Evolutionary conservation across 2,797 vertebrate genomes (phyloP).

Genomic region (Halcyon smyrnensis): DNA sequence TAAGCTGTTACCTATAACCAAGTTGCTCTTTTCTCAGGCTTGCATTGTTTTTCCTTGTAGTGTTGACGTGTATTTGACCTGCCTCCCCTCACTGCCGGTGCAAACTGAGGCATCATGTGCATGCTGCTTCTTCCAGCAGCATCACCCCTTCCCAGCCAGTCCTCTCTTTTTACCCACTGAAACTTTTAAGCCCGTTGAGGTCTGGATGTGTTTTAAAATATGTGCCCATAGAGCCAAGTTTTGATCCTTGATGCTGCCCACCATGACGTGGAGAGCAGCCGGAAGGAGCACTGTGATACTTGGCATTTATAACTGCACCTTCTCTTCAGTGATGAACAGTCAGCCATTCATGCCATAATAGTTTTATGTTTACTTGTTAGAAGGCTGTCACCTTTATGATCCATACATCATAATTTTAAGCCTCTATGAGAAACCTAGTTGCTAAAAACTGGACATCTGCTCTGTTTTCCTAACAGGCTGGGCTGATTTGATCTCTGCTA

Average conservation of each 20-base stretch:
- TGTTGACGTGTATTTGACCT: not conserved
- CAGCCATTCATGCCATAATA: too few species aligned
- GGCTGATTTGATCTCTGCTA: not conserved
- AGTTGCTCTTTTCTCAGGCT: not conserved
- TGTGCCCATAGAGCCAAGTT: not conserved
- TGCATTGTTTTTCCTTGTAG: not conserved
- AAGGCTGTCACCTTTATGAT: not conserved
- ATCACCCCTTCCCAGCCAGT: accelerated
- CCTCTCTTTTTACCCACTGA: not conserved
- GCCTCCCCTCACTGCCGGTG: not conserved
- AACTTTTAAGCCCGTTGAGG: not conserved
- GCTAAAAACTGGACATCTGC: not conserved
- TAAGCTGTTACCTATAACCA: not conserved
- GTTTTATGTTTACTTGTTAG: not conserved
- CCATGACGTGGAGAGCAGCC: not conserved
- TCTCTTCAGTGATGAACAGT: not conserved
- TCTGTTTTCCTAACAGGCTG: not conserved
- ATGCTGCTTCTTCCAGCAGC: accelerated
- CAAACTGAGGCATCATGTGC: accelerated
- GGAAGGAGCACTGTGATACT: not conserved
- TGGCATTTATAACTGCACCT: not conserved
- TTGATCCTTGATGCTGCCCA: not conserved
- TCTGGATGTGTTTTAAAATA: not conserved
- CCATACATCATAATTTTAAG: not conserved
- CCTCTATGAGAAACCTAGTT: not conserved